Evolutionary conservation across 2,797 vertebrate genomes (phyloP).

Genomic region (Tapirus indicus): DNA sequence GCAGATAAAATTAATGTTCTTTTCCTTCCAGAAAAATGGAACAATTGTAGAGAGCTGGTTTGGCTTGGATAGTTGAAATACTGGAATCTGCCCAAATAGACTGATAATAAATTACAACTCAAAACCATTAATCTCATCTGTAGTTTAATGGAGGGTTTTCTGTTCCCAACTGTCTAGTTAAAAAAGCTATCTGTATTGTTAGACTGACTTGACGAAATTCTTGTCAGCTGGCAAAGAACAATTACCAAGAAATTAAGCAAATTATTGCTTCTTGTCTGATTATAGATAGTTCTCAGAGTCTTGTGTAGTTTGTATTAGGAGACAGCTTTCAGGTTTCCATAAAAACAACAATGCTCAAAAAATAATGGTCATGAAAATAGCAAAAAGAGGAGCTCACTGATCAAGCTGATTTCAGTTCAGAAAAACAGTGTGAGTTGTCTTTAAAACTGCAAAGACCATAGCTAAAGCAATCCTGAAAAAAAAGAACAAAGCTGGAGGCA

Average conservation of each 20-base stretch:
- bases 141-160: slow-evolving; percentile 62
- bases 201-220: not conserved
- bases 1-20: slow-evolving; percentile 38
- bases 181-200: slow-evolving; percentile 45
- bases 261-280: slow-evolving; percentile 50
- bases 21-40: slow-evolving; percentile 37
- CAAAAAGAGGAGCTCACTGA: not conserved
- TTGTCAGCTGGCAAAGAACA: slow-evolving; percentile 73
- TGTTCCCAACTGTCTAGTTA: slow-evolving; percentile 58
- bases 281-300: slow-evolving; percentile 38
- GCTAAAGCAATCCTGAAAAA: too few relatives aligned
- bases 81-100: slow-evolving; percentile 68
- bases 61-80: not conserved
- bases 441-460: not conserved
- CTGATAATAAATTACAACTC: slow-evolving; percentile 66
- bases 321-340: not conserved
- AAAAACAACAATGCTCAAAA: slow-evolving; percentile 18
- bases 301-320: not conserved
- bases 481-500: too few relatives aligned
- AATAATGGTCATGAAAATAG: not conserved
- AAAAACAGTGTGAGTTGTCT: not conserved
- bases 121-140: slow-evolving; percentile 67
- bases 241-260: slow-evolving; percentile 72
- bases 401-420: not conserved
- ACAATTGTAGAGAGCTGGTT: not conserved